These are phyloP conservation scores for Dione juno DNA, from an alignment of 2,888 invertebrate species.

Conservation along the genomic window DNA sequence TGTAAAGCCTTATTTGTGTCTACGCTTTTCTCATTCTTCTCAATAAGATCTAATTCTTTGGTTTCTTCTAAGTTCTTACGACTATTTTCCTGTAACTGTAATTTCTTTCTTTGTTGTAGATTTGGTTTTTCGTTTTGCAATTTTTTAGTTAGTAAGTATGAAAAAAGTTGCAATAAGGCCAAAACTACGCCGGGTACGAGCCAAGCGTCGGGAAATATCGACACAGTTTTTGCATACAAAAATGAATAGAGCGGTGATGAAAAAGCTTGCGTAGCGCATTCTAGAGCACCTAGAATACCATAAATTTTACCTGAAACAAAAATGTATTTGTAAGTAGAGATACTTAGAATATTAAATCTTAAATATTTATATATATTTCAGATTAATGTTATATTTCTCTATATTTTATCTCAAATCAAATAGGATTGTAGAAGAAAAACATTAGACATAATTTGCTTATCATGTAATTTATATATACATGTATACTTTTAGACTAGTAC, in stretches of 20 bases:
- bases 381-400: background rate
- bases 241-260: constrained; percentile 73
- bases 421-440: no score
- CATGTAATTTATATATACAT: no score
- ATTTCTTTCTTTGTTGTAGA: constrained; percentile 37
- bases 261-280: constrained; percentile 74
- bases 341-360: no score
- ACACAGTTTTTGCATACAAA: constrained; percentile 73
- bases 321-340: constrained; percentile 27
- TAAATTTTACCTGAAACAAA: constrained; percentile 77
- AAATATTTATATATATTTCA: background rate
- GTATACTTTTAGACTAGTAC: no score
- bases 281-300: constrained; percentile 75
- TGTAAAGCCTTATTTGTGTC: constrained; percentile 15
- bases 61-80: constrained; percentile 23
- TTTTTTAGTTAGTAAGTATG: constrained; percentile 65
- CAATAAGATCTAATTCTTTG: constrained; percentile 44
- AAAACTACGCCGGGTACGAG: constrained; percentile 68
- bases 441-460: no score
- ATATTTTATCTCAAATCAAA: no score
- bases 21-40: constrained; percentile 28
- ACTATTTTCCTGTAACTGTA: constrained; percentile 32
- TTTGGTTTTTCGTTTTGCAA: constrained; percentile 44
- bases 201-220: constrained; percentile 72
- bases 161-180: constrained; percentile 63